A percentile compares a stretch with the other conserved stretches of the same genome.
phyloP scores from a whole-genome alignment of 92 coral and sea anemone species.

The Zoanthus sansibaricus region DNA sequence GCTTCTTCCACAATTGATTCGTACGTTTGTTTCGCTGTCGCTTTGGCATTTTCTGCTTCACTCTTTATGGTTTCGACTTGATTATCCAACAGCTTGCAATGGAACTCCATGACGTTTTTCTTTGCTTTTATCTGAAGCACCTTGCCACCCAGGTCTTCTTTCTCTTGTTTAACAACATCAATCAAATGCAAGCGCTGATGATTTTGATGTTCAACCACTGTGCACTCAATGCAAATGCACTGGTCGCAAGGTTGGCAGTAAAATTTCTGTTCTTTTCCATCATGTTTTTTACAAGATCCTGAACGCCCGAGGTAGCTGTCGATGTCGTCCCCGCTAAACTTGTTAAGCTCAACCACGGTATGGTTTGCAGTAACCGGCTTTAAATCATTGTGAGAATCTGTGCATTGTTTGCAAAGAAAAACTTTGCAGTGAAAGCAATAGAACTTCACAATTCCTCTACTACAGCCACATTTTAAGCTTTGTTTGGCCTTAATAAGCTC shows the following conservation, averaged over 20 bases:
- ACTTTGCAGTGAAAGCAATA: slow-evolving; percentile 9
- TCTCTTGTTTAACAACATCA: slow-evolving; percentile 1
- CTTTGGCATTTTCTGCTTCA: slow-evolving; percentile 22
- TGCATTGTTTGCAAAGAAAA: not conserved
- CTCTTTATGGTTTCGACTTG: not conserved
- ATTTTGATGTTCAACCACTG: slow-evolving; percentile 30
- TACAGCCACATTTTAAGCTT: not conserved
- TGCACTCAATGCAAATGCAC: slow-evolving; percentile 23
- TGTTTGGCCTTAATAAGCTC: slow-evolving; percentile 5
- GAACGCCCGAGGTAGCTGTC: not conserved
- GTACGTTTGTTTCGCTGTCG: not conserved
- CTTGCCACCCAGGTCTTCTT: not conserved
- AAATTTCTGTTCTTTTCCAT: not conserved
- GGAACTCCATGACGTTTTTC: slow-evolving; percentile 30
- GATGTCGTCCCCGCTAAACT: not conserved
- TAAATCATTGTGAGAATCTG: not conserved
- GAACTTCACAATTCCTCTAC: slow-evolving; percentile 8
- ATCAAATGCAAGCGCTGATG: slow-evolving; percentile 10
- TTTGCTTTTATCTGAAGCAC: slow-evolving; percentile 16
- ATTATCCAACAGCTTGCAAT: slow-evolving; percentile 5
- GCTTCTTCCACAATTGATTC: slow-evolving; percentile 2
- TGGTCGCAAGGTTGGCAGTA: slow-evolving; percentile 30
- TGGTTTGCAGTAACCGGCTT: not conserved
- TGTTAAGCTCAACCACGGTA: not conserved
- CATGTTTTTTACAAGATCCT: slow-evolving; percentile 3